Evolutionary conservation across 2,888 invertebrate genomes (phyloP).

Genomic region (Sinopyrophorus schimmeli): DNA sequence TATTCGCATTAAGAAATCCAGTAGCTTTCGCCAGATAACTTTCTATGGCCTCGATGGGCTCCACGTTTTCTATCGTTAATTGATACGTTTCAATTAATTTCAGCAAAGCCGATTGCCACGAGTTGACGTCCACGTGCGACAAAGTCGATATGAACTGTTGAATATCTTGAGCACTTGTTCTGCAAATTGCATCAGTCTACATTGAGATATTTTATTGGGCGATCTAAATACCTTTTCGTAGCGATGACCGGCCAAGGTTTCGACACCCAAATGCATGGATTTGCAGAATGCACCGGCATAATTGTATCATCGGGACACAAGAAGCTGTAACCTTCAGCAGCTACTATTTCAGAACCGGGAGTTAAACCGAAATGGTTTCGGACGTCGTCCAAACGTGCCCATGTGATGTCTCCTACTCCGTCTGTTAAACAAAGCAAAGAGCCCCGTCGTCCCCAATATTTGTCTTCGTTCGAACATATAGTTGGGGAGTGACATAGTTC

Average conservation of each 20-base stretch:
- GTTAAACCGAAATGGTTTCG: conserved; percentile 65
- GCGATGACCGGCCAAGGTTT: conserved; percentile 79
- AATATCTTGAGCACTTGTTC: conserved; percentile 58
- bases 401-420: conserved; percentile 79
- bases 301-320: conserved; percentile 77
- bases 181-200: conserved; percentile 33
- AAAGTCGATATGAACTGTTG: conserved; percentile 57
- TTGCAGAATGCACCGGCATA: conserved; percentile 59
- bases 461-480: conserved; percentile 68
- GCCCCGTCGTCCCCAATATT: conserved; percentile 82
- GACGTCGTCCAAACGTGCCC: conserved; percentile 76
- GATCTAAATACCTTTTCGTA: conserved; percentile 60
- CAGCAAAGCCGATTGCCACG: conserved; percentile 64
- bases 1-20: conserved; percentile 67
- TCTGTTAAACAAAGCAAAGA: conserved; percentile 79
- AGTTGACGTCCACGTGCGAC: conserved; percentile 49
- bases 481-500: conserved; percentile 67
- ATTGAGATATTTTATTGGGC: background rate
- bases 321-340: conserved; percentile 64
- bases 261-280: conserved; percentile 77
- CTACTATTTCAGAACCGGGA: conserved; percentile 50
- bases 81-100: conserved; percentile 65
- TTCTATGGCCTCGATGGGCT: conserved; percentile 65
- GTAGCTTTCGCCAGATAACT: conserved; percentile 67
- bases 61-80: conserved; percentile 58